Evolutionary conservation across 2,797 vertebrate genomes (phyloP), one percentile per base, ranked within the genome.

Genomic region (Silurus aristotelis): DNA sequence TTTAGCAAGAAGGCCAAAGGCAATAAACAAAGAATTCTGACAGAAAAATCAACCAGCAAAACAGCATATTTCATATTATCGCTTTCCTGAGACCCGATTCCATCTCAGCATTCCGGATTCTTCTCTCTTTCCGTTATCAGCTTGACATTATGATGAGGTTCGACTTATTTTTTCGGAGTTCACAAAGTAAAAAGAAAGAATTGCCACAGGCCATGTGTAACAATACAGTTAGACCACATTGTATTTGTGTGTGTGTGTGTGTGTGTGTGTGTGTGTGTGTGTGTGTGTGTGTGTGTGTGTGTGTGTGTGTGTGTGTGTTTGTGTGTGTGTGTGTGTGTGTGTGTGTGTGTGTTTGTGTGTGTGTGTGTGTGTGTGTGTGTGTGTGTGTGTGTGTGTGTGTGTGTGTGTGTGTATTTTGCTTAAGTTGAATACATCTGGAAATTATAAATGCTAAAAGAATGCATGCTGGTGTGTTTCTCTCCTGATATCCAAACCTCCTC

Each of bases 1-100:
- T 87, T 84, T 70, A 79, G 78, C n/a, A 52, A 80, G 67, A 83
- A 84, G 63, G 86, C 84, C 84, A 61, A 73, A 81, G 84, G 88
- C 88, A 80, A 84, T 84, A 86, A 87, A 83, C 88, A 83, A 82
- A 83, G 61, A 84, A 86, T 27, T 52, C 60, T 72, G 77, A 43
- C 75, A 78, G 61, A 46, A 25, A 84, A 75, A 76, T 71, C 58
- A 88, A 68, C 22, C 73, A 64, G 75, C 52, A 56, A 72, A 80
- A 76, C 85, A 67, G 73, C 55, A 56, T 75, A 27, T 80, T 84
- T 84, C 61, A 56, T 67, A 66, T 84, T 77, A 77, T n/a, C 72
- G 60, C 63, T 72, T 82, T 46, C 85, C 25, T 55, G 31, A 64
- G 56, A 83, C 64, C 71, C 7, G 22, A 68, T 73, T 25, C 60